Percentiles rank a stretch among this genome's conserved stretches.
phyloP scores from a whole-genome alignment of 2,888 invertebrate genomes.

The Mystacides longicornis region DNA sequence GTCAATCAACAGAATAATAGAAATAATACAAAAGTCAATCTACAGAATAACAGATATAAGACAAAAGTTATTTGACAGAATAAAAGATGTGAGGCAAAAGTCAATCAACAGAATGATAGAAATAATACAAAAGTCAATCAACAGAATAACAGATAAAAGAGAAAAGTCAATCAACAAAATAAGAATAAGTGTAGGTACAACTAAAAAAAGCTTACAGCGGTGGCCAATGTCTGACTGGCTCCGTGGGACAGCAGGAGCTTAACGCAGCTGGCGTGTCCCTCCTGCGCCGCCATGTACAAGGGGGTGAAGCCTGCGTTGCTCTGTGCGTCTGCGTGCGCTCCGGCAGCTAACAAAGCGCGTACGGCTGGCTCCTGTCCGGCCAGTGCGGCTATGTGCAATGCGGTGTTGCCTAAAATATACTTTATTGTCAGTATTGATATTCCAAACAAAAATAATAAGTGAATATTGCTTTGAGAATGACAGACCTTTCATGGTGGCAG shows the following conservation, averaged over 20 bases:
- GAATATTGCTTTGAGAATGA: not conserved
- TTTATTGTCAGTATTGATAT: not conserved
- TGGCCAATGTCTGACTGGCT: slow-evolving; percentile 93
- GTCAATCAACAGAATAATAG: too few relatives aligned
- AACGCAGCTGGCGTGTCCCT: slow-evolving; percentile 91
- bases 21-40: too few relatives aligned
- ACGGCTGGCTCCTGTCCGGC: slow-evolving; percentile 96
- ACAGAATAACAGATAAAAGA: too few relatives aligned
- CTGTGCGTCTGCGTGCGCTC: slow-evolving; percentile 94
- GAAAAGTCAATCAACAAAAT: too few relatives aligned
- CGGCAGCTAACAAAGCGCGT: slow-evolving; percentile 79
- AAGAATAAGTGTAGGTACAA: too few relatives aligned
- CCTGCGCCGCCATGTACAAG: slow-evolving; percentile 97
- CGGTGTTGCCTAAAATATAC: slow-evolving; percentile 62
- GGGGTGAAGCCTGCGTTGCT: slow-evolving; percentile 97
- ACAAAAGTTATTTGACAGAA: too few relatives aligned
- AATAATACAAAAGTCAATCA: too few relatives aligned
- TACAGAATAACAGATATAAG: too few relatives aligned
- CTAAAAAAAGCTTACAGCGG: slow-evolving; percentile 85
- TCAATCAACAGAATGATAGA: too few relatives aligned
- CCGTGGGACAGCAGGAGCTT: slow-evolving; percentile 84
- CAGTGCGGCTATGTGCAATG: slow-evolving; percentile 94
- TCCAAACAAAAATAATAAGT: not conserved
- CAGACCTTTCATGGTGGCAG: slow-evolving; percentile 94
- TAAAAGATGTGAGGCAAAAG: too few relatives aligned